These are phyloP conservation scores for Myotis daubentonii DNA, from an alignment of 2,797 vertebrate species.

Conservation along the genomic window DNA sequence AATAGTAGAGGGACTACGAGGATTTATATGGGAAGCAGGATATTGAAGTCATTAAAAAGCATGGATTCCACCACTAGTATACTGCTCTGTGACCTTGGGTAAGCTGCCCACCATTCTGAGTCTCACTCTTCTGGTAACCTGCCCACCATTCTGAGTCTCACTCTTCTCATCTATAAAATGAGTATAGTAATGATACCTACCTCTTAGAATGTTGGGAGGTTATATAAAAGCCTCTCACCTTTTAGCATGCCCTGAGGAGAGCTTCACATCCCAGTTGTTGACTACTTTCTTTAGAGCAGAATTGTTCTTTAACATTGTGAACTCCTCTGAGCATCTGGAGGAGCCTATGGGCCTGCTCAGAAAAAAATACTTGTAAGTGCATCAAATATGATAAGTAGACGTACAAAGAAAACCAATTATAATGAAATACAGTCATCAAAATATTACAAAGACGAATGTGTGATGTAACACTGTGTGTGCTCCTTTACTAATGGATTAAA, in stretches of 20 bases:
- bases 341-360: background rate
- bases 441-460: conserved; percentile 47
- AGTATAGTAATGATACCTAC: background rate
- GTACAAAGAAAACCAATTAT: conserved; percentile 49
- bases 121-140: conserved; percentile 37
- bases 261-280: too few species aligned
- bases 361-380: conserved; percentile 35
- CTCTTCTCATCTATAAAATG: conserved; percentile 21
- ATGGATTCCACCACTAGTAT: background rate
- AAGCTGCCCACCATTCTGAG: background rate
- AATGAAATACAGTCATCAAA: conserved; percentile 53
- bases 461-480: background rate
- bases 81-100: background rate
- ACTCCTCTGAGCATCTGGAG: conserved; percentile 11
- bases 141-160: background rate
- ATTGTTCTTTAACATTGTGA: background rate
- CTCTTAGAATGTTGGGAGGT: background rate
- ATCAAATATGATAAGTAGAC: background rate
- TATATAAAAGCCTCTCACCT: background rate
- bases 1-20: background rate
- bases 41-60: background rate
- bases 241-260: background rate
- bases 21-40: background rate
- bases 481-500: conserved; percentile 47
- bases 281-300: background rate